These are phyloP conservation scores for Chelonus formosanus DNA, from an alignment of 2,888 invertebrate genomes.

Conservation along the genomic window DNA sequence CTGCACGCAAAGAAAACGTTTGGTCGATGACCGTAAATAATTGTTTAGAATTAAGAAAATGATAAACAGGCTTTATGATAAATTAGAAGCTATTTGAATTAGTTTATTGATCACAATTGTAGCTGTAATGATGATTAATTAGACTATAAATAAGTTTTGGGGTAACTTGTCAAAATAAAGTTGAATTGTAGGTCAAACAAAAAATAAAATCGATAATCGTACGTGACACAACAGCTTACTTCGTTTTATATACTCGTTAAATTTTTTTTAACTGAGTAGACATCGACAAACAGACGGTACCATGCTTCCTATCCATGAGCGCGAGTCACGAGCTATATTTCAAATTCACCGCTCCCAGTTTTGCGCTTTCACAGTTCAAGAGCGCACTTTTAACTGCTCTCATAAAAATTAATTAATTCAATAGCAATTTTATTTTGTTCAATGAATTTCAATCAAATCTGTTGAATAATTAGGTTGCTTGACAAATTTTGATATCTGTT, in stretches of 20 bases:
- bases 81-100: too few relatives aligned
- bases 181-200: slow-evolving; percentile 36
- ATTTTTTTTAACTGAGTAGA: slow-evolving; percentile 1
- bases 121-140: too few relatives aligned
- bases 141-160: too few relatives aligned
- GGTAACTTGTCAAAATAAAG: neutral
- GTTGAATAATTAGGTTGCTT: too few relatives aligned
- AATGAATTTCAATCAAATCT: too few relatives aligned
- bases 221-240: slow-evolving; percentile 51
- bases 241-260: slow-evolving; percentile 44
- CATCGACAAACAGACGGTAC: slow-evolving; percentile 10
- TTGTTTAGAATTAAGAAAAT: slow-evolving; percentile 3
- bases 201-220: slow-evolving; percentile 60
- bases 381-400: neutral
- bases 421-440: too few relatives aligned
- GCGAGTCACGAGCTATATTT: slow-evolving; percentile 13
- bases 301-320: slow-evolving; percentile 17
- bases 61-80: too few relatives aligned
- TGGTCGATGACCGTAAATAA: slow-evolving; percentile 39
- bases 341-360: slow-evolving; percentile 36
- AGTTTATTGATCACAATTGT: too few relatives aligned
- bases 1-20: slow-evolving; percentile 31
- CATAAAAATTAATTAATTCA: too few relatives aligned
- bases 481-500: too few relatives aligned
- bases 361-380: neutral